Percentiles rank a stretch among this genome's conserved stretches.
phyloP scores from a whole-genome alignment of 92 coral and sea anemone genomes.

The Umimayanthus kanabou region DNA sequence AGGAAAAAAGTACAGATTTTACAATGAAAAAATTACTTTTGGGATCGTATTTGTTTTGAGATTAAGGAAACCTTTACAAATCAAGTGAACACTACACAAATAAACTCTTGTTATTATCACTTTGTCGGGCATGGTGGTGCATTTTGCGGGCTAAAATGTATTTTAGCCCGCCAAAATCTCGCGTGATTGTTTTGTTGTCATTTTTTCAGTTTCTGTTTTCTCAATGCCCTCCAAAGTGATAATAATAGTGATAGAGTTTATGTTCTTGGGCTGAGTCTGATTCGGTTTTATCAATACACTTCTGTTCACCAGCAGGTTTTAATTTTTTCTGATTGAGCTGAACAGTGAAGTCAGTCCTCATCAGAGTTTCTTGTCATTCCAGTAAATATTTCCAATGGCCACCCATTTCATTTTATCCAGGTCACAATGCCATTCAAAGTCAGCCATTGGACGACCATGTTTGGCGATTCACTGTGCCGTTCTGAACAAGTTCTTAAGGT shows the following conservation, averaged over 20 bases:
- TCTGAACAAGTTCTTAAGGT: conserved; percentile 24
- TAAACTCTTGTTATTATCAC: conserved; percentile 1
- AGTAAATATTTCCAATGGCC: conserved; percentile 20
- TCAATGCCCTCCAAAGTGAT: conserved; percentile 15
- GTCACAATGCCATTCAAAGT: conserved; percentile 11
- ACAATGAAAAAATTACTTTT: too few relatives aligned
- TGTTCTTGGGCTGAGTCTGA: conserved; percentile 6
- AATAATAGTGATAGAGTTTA: neutral
- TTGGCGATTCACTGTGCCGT: conserved; percentile 24
- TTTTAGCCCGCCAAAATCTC: neutral
- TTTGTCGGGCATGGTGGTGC: neutral
- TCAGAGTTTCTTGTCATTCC: neutral
- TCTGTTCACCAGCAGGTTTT: conserved; percentile 11
- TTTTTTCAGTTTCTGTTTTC: neutral
- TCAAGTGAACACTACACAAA: conserved; percentile 15
- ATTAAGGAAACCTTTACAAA: conserved; percentile 1
- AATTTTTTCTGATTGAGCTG: neutral
- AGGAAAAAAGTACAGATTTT: too few relatives aligned
- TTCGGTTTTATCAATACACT: conserved; percentile 2
- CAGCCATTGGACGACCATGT: conserved; percentile 6
- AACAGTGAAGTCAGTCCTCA: conserved; percentile 9
- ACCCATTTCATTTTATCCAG: conserved; percentile 20
- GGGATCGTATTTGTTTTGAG: neutral
- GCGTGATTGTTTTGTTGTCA: conserved; percentile 15
- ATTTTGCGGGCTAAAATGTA: neutral